Evolutionary conservation across 2,797 vertebrate species (phyloP).

Genomic region (Acanthurus leucopareius): DNA sequence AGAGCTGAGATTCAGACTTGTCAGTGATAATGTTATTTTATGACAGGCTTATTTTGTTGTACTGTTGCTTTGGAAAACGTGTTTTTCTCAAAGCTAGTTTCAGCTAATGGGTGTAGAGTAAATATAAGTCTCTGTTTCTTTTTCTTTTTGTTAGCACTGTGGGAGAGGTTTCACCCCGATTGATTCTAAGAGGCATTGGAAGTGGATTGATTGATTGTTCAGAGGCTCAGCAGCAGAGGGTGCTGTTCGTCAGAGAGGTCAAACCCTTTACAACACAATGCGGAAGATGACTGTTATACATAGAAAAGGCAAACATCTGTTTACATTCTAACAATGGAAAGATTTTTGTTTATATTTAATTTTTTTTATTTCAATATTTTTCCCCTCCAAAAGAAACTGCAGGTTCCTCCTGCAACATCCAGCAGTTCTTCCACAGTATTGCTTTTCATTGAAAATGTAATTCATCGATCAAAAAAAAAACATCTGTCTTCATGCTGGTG

Average conservation of each 20-base stretch:
- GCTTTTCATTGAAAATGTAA: neutral
- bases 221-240: slow-evolving; percentile 80
- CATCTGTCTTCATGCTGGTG: neutral
- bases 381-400: neutral
- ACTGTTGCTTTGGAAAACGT: neutral
- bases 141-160: neutral
- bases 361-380: neutral
- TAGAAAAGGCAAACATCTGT: slow-evolving; percentile 5
- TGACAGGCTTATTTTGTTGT: neutral
- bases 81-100: neutral
- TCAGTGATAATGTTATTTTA: neutral
- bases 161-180: neutral
- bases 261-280: slow-evolving; percentile 3
- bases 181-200: slow-evolving; percentile 4
- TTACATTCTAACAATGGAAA: slow-evolving; percentile 11
- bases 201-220: slow-evolving; percentile 20
- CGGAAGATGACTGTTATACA: neutral
- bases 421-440: slow-evolving; percentile 18
- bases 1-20: neutral
- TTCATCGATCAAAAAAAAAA: neutral
- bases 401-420: neutral
- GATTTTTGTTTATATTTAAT: neutral
- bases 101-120: neutral
- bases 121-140: neutral
- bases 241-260: slow-evolving; percentile 71